Base-by-base conservation (phyloP, 92 coral and sea anemone species). In the Parazoanthus atlanticus region DNA sequence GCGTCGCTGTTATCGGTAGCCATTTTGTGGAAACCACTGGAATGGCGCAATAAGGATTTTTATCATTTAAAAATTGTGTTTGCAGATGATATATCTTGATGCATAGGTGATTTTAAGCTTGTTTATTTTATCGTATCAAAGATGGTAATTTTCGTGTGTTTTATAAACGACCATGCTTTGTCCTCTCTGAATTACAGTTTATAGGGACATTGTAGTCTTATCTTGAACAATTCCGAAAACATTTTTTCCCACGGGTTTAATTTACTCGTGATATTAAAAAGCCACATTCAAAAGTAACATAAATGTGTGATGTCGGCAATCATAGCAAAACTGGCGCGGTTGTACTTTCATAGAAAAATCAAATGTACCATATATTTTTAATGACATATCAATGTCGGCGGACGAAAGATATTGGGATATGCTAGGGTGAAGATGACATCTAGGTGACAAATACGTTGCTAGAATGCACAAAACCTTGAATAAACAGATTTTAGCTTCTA, bases 321-420 rank as follows among this genome's bases (percentile, higher is more conserved):
- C 13, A 21, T 75, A 8, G 23, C 17, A 13, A 75, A 33, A 75
- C 36, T 75, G 79, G 3, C 47, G 26, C 26, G n/a, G 69, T 36
- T 36, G n/a, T 5, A 33, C 28, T 52, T 1, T 12, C 19, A 52
- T 2, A 3, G 49, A 15, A 36, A 75, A 41, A 21, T 7, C 43
- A 16, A 75, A 75, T 5, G 69, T 1, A 21, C 79, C 52, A 19
- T 79, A 17, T 52, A 79, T 29, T 78, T 46, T 79, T 49, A 79
- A 79, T 46, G 82, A 46, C 38, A 49, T 49, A 31, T 79, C 36
- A 56, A 79, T 79, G 38, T 79, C 83, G 65, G 64, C 83, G 46
- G 46, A 49, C 38, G 19, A 7, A 28, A 49, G 38, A 78, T 11
- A 1, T 54, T 28, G 33, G 19, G 7, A 31, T 31, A 73, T 12